A percentile compares a stretch with the other conserved stretches of the same genome.
Evolutionary conservation across 2,888 invertebrate species (phyloP).

Genomic region (Tenthredo notha): DNA sequence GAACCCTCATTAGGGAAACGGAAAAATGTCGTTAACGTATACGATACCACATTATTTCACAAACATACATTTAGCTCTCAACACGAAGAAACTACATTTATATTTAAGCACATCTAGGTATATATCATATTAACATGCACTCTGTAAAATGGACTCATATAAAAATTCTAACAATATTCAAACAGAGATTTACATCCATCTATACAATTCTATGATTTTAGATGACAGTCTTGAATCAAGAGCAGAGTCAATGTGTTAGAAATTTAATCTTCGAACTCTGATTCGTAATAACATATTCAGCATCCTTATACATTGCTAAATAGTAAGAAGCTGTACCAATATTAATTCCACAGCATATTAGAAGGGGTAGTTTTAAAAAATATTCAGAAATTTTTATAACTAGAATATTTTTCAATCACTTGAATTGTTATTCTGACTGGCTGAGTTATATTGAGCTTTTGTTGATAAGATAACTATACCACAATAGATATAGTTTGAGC

Average conservation of each 20-base stretch:
- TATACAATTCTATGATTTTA: background rate
- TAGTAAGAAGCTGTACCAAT: background rate
- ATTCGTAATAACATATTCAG: background rate
- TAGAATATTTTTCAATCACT: background rate
- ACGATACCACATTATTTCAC: background rate
- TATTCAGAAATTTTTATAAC: background rate
- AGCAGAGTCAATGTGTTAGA: background rate
- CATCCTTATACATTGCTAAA: background rate
- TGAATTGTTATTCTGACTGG: background rate
- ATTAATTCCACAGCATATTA: background rate
- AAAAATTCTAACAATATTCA: background rate
- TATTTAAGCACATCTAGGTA: background rate
- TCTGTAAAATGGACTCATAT: background rate
- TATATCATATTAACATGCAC: background rate
- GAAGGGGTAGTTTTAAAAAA: background rate
- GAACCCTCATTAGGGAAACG: constrained; percentile 24
- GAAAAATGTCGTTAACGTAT: constrained; percentile 44
- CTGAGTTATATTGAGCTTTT: background rate
- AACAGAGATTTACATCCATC: background rate
- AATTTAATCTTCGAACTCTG: background rate
- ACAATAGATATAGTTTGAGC: background rate
- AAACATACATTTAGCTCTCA: constrained; percentile 1
- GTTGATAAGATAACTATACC: background rate
- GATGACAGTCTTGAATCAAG: background rate
- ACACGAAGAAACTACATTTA: background rate